Evolutionary conservation across 2,113 vertebrate genomes (phyloP).

Genomic region (Oenanthe melanoleuca): DNA sequence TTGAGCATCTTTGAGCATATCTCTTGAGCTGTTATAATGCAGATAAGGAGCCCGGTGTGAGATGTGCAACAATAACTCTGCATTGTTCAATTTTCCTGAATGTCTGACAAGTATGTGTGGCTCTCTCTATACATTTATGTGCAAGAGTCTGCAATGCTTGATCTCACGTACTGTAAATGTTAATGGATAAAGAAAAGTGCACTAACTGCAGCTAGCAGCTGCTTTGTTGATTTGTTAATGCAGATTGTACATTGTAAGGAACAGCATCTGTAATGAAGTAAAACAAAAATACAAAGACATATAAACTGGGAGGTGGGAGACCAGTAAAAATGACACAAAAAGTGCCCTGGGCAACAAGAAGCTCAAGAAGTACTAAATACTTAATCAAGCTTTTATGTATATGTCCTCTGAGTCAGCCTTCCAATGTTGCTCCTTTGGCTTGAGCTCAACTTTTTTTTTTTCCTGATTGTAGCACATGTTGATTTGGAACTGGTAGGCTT

Average conservation of each 20-base stretch:
- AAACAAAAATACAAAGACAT: not conserved
- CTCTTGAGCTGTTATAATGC: not conserved
- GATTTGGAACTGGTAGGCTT: not conserved
- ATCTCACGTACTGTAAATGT: not conserved
- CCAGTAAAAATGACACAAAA: not conserved
- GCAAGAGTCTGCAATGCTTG: not conserved
- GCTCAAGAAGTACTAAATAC: slow-evolving; percentile 15
- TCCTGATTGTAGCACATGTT: not conserved
- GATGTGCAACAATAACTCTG: slow-evolving; percentile 1
- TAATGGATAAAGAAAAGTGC: not conserved
- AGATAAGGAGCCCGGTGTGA: not conserved
- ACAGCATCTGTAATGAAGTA: not conserved
- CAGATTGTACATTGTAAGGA: not conserved
- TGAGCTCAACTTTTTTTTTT: not conserved
- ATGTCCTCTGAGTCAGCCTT: not conserved
- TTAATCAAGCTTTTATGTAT: slow-evolving; percentile 21
- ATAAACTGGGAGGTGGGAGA: not conserved
- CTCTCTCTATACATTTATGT: not conserved
- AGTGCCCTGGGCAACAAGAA: not conserved
- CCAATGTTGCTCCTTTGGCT: not conserved
- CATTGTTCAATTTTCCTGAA: slow-evolving; percentile 8
- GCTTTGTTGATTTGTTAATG: slow-evolving; percentile 45
- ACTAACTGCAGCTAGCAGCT: not conserved
- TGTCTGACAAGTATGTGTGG: not conserved
- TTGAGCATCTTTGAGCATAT: not conserved